phyloP scores from a whole-genome alignment of 1,140 invertebrate genomes.

The Diorhabda carinulata region DNA sequence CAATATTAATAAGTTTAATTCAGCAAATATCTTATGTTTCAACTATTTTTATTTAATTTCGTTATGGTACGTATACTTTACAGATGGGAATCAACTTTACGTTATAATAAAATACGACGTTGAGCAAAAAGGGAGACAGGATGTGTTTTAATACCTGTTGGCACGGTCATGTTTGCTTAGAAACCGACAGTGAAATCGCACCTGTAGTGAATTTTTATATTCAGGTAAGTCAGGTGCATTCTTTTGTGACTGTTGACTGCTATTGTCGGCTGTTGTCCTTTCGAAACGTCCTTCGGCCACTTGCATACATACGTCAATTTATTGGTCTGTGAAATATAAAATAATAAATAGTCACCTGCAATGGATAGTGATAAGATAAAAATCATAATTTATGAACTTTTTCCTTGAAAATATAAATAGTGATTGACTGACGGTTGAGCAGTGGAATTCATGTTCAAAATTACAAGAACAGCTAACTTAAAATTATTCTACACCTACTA shows the following conservation, averaged over 20 bases:
- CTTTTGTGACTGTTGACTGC: slow-evolving; percentile 2
- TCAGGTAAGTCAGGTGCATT: slow-evolving; percentile 13
- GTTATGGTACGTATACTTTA: not conserved
- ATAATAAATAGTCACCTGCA: not conserved
- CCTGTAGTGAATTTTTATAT: slow-evolving; percentile 15
- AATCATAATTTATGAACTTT: too few species aligned
- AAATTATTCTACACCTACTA: too few species aligned
- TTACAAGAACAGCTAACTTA: too few species aligned
- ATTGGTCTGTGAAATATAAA: not conserved
- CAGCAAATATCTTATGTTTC: too few species aligned
- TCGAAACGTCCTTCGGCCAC: not conserved
- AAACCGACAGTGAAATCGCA: slow-evolving; percentile 14
- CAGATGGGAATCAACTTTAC: not conserved
- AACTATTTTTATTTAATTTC: too few species aligned
- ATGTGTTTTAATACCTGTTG: slow-evolving; percentile 9
- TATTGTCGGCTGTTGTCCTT: not conserved
- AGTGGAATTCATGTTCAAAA: too few species aligned
- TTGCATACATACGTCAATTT: not conserved
- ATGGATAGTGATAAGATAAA: too few species aligned
- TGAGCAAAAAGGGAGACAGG: slow-evolving; percentile 5
- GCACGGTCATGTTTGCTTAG: slow-evolving; percentile 6
- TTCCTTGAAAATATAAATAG: too few species aligned
- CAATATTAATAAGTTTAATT: too few species aligned
- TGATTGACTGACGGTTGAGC: too few species aligned
- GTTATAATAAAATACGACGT: not conserved